phyloP scores from a whole-genome alignment of 2,888 invertebrate species.

The Conistra vaccinii region DNA sequence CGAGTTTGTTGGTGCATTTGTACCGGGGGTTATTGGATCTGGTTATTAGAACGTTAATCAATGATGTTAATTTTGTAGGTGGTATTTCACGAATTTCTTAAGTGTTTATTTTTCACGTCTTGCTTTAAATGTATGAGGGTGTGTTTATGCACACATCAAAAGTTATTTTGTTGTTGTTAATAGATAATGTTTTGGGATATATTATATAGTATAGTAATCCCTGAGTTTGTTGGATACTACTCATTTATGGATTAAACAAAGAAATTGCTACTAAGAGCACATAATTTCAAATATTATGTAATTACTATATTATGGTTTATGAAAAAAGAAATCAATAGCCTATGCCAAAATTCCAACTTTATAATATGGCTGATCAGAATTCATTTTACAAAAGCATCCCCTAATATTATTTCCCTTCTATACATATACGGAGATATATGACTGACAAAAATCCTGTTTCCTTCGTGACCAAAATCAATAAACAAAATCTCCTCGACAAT shows the following conservation, averaged over 20 bases:
- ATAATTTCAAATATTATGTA: background rate
- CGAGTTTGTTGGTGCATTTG: slow-evolving; percentile 49
- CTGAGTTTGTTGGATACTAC: background rate
- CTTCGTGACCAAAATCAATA: slow-evolving; percentile 29
- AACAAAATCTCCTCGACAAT: slow-evolving; percentile 31
- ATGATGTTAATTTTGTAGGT: slow-evolving; percentile 1
- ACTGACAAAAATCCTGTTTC: background rate
- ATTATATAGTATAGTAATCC: too few relatives aligned
- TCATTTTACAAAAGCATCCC: background rate
- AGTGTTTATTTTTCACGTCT: background rate
- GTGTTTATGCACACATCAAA: too few relatives aligned
- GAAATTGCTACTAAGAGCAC: too few relatives aligned
- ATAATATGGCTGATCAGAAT: background rate
- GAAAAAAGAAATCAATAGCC: background rate
- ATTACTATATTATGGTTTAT: background rate
- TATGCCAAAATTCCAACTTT: background rate
- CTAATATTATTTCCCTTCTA: background rate
- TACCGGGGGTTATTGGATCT: slow-evolving; percentile 37
- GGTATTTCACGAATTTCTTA: background rate
- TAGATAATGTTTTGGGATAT: background rate
- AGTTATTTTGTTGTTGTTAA: too few relatives aligned
- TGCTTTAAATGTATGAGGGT: background rate
- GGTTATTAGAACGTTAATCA: slow-evolving; percentile 26
- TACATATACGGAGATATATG: background rate
- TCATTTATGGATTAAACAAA: background rate